Evolutionary conservation across 2,113 vertebrate species (phyloP), one percentile per base, ranked within the genome.

Genomic region (Eurystomus gularis): DNA sequence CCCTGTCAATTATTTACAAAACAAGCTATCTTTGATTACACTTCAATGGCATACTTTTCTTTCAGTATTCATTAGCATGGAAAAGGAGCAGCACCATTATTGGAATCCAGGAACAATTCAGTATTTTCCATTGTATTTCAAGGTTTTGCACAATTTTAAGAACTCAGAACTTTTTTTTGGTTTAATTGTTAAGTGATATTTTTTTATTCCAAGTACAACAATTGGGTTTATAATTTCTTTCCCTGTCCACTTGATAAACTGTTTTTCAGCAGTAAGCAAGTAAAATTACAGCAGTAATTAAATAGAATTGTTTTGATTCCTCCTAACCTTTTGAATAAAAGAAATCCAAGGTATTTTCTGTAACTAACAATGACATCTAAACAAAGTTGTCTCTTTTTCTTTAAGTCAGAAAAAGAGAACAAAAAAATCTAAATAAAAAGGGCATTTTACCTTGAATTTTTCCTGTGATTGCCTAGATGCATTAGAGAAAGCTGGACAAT

Each of bases 251-350:
- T 44, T 61, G 58, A 86, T 66, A 96, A 94, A 94, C 73, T 96
- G 33, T 18, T 70, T 97, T 85, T 93, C 78, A 94, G 26, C 60
- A 65, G 9, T 40, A 62, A 80, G 78, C 33, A 87, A 94, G 44
- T 2, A 33, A 93, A 83, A 66, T 95, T 94, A 81, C 29, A 55
- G 9, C 55, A 69, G 48, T 83, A 96, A 97, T 97, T 97, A 94
- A 57, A 69, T 62, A 66, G 24, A 96, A 95, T 54, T 94, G 84
- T 88, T 97, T 94, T 95, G 83, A 96, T 88, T 84, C 81, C 14
- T 88, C 83, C 55, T 64, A 73, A 49, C 28, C n/a, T 95, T 96
- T 68, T 65, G 26, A 96, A 75, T 55, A 93, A 93, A 91, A 94
- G 42, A 79, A 95, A 48, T 62, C 2, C 5, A 51, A 87, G 73